phyloP scores from a whole-genome alignment of 2,888 invertebrate species.

The Nycteola revayana region DNA sequence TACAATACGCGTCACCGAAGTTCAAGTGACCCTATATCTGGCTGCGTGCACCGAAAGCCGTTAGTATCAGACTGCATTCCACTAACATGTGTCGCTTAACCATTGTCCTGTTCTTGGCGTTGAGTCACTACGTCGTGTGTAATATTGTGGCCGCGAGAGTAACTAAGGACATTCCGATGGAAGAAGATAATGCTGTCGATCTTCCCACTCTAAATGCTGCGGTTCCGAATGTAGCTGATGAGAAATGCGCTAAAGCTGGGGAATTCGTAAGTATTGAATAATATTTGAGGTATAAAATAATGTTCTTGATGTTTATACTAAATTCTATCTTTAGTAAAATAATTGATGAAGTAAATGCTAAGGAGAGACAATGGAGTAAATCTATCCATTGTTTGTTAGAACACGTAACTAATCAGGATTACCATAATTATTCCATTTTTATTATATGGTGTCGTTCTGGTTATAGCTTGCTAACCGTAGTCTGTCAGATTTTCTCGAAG shows the following conservation, averaged over 20 bases:
- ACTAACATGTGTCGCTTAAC: slow-evolving; percentile 30
- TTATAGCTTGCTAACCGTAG: no score
- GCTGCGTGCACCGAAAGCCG: slow-evolving; percentile 10
- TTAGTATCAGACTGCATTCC: slow-evolving; percentile 22
- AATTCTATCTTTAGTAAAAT: no score
- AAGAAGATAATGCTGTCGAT: slow-evolving; percentile 8
- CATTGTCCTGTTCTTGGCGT: slow-evolving; percentile 29
- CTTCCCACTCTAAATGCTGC: no score
- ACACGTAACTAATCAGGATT: no score
- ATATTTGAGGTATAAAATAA: no score
- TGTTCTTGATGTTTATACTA: no score
- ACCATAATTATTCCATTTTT: no score
- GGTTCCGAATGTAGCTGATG: slow-evolving; percentile 7
- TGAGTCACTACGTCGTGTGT: slow-evolving; percentile 37
- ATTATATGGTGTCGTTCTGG: no score
- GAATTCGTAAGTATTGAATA: slow-evolving; percentile 56
- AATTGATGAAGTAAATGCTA: no score
- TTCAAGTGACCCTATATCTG: slow-evolving; percentile 25
- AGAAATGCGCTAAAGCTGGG: slow-evolving; percentile 52
- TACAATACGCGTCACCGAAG: slow-evolving; percentile 5
- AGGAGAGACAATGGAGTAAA: no score
- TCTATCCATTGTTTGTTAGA: no score
- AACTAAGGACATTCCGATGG: slow-evolving; percentile 17
- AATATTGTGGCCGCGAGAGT: slow-evolving; percentile 37
- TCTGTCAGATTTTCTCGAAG: no score